A percentile compares a stretch with the other conserved stretches of the same genome.
These are phyloP conservation scores for Motacilla tschutschensis DNA, from an alignment of 2,113 vertebrate genomes.

Conservation along the genomic window DNA sequence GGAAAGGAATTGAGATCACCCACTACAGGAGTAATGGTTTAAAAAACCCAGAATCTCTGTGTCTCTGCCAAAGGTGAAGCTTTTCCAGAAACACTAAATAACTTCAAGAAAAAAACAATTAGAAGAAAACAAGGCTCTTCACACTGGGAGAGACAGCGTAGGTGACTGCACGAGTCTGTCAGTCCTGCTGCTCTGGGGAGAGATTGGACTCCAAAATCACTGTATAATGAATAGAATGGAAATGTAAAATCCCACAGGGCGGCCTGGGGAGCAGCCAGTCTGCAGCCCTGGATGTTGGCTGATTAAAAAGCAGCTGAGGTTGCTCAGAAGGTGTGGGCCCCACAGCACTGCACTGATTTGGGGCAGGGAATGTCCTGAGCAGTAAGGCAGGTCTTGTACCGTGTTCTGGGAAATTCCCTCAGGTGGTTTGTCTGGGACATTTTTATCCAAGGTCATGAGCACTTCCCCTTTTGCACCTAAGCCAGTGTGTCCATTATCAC, in stretches of 20 bases:
- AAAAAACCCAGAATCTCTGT: neutral
- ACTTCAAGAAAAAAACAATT: neutral
- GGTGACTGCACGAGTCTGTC: neutral
- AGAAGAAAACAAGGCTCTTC: neutral
- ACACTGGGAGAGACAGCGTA: neutral
- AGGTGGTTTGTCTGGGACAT: neutral
- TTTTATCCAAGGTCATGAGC: neutral
- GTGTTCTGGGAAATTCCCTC: neutral
- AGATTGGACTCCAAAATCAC: neutral
- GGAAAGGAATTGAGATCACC: neutral
- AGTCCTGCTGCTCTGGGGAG: neutral
- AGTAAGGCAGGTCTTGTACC: neutral
- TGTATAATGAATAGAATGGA: neutral
- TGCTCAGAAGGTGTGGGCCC: neutral
- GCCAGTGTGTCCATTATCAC: neutral
- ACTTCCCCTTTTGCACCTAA: neutral
- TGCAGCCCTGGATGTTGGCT: neutral
- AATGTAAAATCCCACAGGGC: neutral
- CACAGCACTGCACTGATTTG: neutral
- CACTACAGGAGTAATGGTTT: neutral
- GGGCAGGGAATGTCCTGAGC: neutral
- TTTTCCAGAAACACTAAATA: neutral
- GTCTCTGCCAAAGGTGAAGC: neutral
- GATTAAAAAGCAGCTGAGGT: neutral
- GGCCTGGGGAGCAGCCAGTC: neutral